These are phyloP conservation scores for Mamestra brassicae DNA, from an alignment of 2,888 invertebrate species.

Conservation along the genomic window DNA sequence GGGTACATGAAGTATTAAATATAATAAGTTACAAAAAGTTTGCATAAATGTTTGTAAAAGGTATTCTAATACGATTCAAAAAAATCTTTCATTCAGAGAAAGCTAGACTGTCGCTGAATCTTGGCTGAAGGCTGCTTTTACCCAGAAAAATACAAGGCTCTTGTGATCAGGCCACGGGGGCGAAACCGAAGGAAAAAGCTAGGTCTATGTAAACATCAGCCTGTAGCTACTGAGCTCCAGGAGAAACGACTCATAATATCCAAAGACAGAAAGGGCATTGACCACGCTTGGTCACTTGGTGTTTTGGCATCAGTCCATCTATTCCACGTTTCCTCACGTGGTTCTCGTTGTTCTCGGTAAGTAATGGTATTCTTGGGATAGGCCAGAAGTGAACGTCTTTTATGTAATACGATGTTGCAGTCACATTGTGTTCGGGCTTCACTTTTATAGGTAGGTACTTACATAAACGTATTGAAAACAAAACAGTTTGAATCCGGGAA, in stretches of 20 bases:
- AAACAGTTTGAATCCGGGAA: too few species aligned
- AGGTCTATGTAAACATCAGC: not conserved
- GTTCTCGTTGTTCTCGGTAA: constrained; percentile 8
- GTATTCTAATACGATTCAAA: too few species aligned
- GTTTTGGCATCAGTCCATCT: constrained; percentile 24
- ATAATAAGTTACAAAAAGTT: too few species aligned
- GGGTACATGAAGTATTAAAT: too few species aligned
- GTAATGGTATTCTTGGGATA: constrained; percentile 7
- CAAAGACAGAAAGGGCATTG: constrained; percentile 7
- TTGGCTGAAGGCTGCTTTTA: too few species aligned
- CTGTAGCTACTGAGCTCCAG: not conserved
- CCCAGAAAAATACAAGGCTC: too few species aligned
- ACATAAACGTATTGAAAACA: too few species aligned
- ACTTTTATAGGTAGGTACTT: too few species aligned
- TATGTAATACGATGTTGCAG: not conserved
- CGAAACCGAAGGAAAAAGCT: not conserved
- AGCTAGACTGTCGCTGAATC: too few species aligned
- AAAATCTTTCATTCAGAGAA: too few species aligned
- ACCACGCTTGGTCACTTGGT: constrained; percentile 3
- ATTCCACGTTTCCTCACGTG: constrained; percentile 2
- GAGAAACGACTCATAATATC: not conserved
- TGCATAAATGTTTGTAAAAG: too few species aligned
- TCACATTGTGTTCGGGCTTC: not conserved
- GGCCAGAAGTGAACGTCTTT: not conserved
- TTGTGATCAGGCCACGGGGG: too few species aligned